Conservation (phyloP, 2,888 invertebrate genomes). For the Limnephilus lunatus region DNA sequence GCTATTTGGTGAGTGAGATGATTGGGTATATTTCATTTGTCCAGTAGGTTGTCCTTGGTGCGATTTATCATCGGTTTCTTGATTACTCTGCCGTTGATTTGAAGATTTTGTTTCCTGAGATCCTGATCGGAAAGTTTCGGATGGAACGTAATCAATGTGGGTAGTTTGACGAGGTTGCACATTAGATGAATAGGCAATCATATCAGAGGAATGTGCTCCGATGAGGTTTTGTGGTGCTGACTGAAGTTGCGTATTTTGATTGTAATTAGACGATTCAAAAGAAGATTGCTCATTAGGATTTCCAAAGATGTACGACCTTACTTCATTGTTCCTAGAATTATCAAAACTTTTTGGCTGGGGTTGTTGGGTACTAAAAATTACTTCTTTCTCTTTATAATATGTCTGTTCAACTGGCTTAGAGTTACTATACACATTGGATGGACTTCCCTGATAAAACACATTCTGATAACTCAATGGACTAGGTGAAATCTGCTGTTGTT, state of each 20-base stretch:
- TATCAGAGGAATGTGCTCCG: slow-evolving; percentile 51
- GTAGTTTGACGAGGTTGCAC: slow-evolving; percentile 50
- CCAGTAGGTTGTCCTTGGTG: slow-evolving; percentile 29
- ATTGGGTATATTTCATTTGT: neutral
- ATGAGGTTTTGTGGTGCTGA: slow-evolving; percentile 47
- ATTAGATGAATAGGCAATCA: slow-evolving; percentile 64
- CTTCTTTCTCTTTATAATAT: slow-evolving; percentile 71
- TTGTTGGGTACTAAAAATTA: slow-evolving; percentile 57
- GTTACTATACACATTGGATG: slow-evolving; percentile 66
- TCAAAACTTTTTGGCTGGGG: slow-evolving; percentile 54
- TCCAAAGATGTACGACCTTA: slow-evolving; percentile 57
- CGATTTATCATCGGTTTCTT: slow-evolving; percentile 49
- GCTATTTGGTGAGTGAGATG: slow-evolving; percentile 41
- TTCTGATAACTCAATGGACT: slow-evolving; percentile 43
- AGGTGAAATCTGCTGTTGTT: slow-evolving; percentile 50
- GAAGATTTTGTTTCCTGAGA: slow-evolving; percentile 39
- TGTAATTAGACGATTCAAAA: slow-evolving; percentile 55
- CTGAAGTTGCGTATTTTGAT: slow-evolving; percentile 48
- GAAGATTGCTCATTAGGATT: slow-evolving; percentile 58
- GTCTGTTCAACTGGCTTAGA: slow-evolving; percentile 72
- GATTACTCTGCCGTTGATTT: slow-evolving; percentile 46
- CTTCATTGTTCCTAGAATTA: slow-evolving; percentile 43
- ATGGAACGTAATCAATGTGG: slow-evolving; percentile 64
- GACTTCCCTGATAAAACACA: slow-evolving; percentile 52
- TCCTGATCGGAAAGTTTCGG: slow-evolving; percentile 62